Base-by-base conservation (phyloP, 2,888 invertebrate genomes). In the Ectemnius continuus region DNA sequence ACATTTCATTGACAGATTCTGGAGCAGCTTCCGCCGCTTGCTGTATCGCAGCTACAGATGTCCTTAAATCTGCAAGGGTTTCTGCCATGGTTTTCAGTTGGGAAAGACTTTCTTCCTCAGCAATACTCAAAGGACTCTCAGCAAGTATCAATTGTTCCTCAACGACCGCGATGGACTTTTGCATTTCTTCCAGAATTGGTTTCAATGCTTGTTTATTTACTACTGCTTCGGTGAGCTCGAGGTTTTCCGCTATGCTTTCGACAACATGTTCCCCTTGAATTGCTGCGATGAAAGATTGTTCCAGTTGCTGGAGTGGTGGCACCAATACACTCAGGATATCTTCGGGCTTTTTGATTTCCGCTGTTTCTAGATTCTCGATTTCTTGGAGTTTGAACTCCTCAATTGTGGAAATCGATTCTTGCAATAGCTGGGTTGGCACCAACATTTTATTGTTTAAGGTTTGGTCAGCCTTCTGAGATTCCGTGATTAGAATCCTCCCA, bases 151-250 rank as follows among this genome's bases (percentile, higher is more conserved):
- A 63, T 26, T 86, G 82, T 18, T 88, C 86, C 28, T 86, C 81
- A 13, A 88, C 80, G n/a, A 78, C 74, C 2, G 84, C 86, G n/a
- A 88, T 76, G 1, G 83, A 81, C 48, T 76, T 86, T 52, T 88
- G 84, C 23, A 88, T 71, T 65, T 88, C 86, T 36, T 84, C 82
- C 0, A 89, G 81, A 6, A 84, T 73, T 2, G 84, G 77, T 14
- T 67, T 68, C 45, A 83, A 20, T 2, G 20, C 48, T 1, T 58
- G 23, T 4, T 57, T 69, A 3, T 80, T 72, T 13, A 75, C 62
- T 0, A 46, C 52, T 13, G 56, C 52, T 5, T 46, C 57, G 6
- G 64, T 57, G 0, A 28, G 0, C 18, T 66, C 56, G 0, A 81
- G 13, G 4, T 6, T 57, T 36, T 64, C 70, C 0, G 73, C 14